Evolutionary conservation across 1,140 invertebrate genomes (phyloP).

Genomic region (Drosophila miranda): DNA sequence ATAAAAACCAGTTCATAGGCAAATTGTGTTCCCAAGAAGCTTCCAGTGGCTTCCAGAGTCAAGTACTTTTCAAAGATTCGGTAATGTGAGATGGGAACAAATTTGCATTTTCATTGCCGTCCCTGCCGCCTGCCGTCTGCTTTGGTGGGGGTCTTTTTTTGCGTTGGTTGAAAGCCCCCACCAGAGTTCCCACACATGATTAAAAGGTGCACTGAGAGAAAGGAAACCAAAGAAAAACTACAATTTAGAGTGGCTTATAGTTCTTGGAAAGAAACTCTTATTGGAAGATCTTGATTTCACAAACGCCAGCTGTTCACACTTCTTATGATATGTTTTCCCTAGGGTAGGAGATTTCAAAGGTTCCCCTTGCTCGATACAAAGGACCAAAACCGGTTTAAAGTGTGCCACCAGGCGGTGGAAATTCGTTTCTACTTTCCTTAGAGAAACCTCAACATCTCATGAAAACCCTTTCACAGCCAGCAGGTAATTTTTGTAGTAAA

Average conservation of each 20-base stretch:
- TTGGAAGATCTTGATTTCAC: not conserved
- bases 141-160: not conserved
- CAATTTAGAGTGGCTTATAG: too few relatives aligned
- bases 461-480: too few relatives aligned
- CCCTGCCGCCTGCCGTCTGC: constrained; percentile 5
- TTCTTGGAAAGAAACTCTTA: not conserved
- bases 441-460: not conserved
- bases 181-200: constrained; percentile 68
- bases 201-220: constrained; percentile 30
- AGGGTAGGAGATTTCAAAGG: too few relatives aligned
- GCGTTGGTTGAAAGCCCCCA: constrained; percentile 1
- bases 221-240: too few relatives aligned
- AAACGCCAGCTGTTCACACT: too few relatives aligned
- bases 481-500: too few relatives aligned
- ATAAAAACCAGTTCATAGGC: constrained; percentile 33
- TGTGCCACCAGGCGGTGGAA: too few relatives aligned
- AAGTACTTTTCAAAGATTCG: constrained; percentile 29
- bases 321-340: too few relatives aligned
- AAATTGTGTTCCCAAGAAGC: constrained; percentile 44
- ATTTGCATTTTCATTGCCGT: constrained; percentile 37
- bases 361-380: too few relatives aligned
- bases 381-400: too few relatives aligned
- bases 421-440: constrained; percentile 1
- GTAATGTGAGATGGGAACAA: constrained; percentile 39
- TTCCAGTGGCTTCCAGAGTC: constrained; percentile 3